Conservation (phyloP, 2,797 vertebrate species). For the Percopsis omiscomaycus region DNA sequence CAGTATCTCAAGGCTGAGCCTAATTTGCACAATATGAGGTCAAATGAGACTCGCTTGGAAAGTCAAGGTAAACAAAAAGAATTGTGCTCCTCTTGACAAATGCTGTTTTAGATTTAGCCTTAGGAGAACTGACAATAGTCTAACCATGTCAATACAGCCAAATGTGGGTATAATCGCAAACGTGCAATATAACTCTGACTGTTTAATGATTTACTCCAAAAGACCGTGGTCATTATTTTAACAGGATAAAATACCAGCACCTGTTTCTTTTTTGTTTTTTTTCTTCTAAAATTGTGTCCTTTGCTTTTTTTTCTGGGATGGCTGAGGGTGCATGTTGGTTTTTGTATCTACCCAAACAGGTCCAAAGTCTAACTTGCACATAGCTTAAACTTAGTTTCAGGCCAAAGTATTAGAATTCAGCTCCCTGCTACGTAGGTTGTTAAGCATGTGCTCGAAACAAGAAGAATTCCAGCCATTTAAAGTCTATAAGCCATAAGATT, state of each 20-base stretch:
- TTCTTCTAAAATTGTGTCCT: conserved; percentile 19
- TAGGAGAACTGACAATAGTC: too few relatives aligned
- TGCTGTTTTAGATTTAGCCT: not conserved
- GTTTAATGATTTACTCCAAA: conserved; percentile 78
- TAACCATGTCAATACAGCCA: not conserved
- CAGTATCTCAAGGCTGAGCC: not conserved
- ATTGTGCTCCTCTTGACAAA: not conserved
- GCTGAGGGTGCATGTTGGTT: conserved; percentile 23
- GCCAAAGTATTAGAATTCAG: conserved; percentile 11
- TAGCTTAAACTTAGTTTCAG: conserved; percentile 28
- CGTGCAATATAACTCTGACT: conserved; percentile 47
- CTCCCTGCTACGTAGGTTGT: not conserved
- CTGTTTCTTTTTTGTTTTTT: conserved; percentile 51
- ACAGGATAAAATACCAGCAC: conserved; percentile 36
- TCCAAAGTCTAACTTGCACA: conserved; percentile 64
- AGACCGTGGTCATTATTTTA: conserved; percentile 70
- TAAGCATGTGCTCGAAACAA: conserved; percentile 49
- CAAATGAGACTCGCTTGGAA: not conserved
- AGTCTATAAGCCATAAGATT: conserved; percentile 56
- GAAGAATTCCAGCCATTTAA: conserved; percentile 56
- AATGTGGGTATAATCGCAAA: conserved; percentile 16
- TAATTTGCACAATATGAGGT: not conserved
- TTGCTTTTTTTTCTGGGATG: conserved; percentile 9
- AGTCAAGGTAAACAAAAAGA: not conserved
- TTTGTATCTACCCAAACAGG: conserved; percentile 46